Base-by-base conservation (phyloP, 2,888 invertebrate genomes). In the Cremastinae sp. region DNA sequence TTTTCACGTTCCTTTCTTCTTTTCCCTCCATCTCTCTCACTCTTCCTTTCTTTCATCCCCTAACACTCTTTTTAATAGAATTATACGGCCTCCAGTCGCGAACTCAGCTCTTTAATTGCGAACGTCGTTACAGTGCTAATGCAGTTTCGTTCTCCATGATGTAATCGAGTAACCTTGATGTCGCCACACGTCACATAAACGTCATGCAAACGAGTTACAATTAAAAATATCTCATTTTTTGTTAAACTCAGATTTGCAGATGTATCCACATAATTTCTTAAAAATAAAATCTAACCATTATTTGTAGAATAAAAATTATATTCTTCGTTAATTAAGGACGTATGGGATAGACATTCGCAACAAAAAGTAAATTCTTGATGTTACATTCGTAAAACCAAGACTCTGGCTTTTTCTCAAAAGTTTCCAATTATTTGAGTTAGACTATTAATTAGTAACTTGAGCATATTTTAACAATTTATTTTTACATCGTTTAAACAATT, bases 1-100 rank as follows among this genome's bases (percentile, higher is more conserved):
- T 14, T 56, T 18, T 14, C 56, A 28, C 28, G 5, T 28, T 5
- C 28, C 28, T 28, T 28, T 22, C 28, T 34, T 14, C 53, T 20
- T 72, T 43, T 36, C 1, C 18, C 51, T 53, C 14, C 5, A 10
- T n/a, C 41, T 51, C 28, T 34, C 53, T 38, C 9, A 18, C 38
- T 34, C 34, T 51, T 14, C 16, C 22, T 51, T 28, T 38, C 36
- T 41, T 22, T 66, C 41, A n/a, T n/a, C 28, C 20, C 22, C 28
- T 66, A 12, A 43, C 66, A 28, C 36, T 58, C 36, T 71, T 70
- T 76, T 77, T 76, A 78, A 78, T 78, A 61, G 61, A 54, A 78
- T 78, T 76, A 61, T 61, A 14, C 70, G 65, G 28, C 56, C 68
- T 54, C 16, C 43, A 73, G 43, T 38, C 62, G 75, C 72, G 64